Conservation (phyloP, 2,797 vertebrate species). For the Gymnothorax javanicus region DNA sequence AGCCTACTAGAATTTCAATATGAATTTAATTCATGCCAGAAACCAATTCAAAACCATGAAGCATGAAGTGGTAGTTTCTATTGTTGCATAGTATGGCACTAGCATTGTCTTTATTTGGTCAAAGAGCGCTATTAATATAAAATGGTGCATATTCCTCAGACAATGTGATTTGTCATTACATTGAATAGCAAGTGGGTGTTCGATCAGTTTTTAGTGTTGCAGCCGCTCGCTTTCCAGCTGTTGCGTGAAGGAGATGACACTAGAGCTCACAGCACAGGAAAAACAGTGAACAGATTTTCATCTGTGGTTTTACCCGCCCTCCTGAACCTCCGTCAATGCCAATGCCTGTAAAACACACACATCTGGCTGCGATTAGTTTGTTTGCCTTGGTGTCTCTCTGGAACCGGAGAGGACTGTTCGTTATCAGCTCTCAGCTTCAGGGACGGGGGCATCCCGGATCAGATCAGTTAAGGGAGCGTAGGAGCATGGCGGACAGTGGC, state of each 20-base stretch:
- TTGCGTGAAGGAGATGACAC: conserved; percentile 50
- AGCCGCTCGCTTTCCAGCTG: conserved; percentile 36
- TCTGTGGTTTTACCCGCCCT: conserved; percentile 60
- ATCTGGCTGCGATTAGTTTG: conserved; percentile 57
- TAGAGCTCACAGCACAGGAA: conserved; percentile 57
- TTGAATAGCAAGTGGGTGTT: not conserved
- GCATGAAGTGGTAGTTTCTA: not conserved
- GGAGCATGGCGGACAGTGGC: not conserved
- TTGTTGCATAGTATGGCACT: not conserved
- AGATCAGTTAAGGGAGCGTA: not conserved
- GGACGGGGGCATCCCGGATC: not conserved
- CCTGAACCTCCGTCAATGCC: conserved; percentile 30
- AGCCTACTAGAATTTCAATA: not conserved
- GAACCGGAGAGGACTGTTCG: not conserved
- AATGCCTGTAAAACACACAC: conserved; percentile 27
- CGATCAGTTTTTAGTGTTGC: not conserved
- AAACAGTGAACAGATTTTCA: conserved; percentile 73
- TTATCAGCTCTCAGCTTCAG: not conserved
- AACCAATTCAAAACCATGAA: not conserved
- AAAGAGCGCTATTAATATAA: not conserved
- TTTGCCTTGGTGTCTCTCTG: conserved; percentile 51
- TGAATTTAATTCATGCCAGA: not conserved
- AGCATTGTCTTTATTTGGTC: not conserved
- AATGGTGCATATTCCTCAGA: not conserved
- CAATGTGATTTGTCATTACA: not conserved